phyloP scores from a whole-genome alignment of 2,797 vertebrate genomes.

The Microhierax caerulescens region DNA sequence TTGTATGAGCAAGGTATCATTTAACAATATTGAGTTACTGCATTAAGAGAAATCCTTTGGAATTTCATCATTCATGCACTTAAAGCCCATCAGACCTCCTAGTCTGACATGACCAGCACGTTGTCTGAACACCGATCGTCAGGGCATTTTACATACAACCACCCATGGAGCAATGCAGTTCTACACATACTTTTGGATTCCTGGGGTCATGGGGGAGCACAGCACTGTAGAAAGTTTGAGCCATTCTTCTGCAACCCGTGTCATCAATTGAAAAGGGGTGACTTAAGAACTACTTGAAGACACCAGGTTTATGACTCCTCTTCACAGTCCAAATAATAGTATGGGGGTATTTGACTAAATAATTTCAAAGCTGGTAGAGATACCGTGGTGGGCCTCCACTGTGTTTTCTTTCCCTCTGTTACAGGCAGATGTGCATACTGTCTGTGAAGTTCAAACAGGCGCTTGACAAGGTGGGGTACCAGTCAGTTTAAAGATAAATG shows the following conservation, averaged over 20 bases:
- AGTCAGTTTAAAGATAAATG: background rate
- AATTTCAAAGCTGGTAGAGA: background rate
- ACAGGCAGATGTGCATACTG: background rate
- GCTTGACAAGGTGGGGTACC: background rate
- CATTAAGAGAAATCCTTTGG: background rate
- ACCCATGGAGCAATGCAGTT: background rate
- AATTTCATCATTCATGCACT: background rate
- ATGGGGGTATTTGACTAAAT: background rate
- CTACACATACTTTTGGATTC: background rate
- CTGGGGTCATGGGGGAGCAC: background rate
- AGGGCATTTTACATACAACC: background rate
- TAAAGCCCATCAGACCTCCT: background rate
- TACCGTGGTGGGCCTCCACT: background rate
- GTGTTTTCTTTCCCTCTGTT: background rate
- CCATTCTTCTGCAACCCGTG: background rate
- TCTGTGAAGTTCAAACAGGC: background rate
- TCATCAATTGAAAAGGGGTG: background rate
- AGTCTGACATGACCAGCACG: background rate
- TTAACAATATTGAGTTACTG: background rate
- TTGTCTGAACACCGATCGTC: background rate
- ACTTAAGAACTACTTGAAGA: background rate
- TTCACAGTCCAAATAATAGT: background rate
- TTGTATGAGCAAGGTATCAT: background rate
- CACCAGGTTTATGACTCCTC: background rate
- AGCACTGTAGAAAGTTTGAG: background rate